Percentiles rank a stretch among this genome's conserved stretches.
phyloP scores from a whole-genome alignment of 2,797 vertebrate genomes.

The Xenentodon cancila region DNA sequence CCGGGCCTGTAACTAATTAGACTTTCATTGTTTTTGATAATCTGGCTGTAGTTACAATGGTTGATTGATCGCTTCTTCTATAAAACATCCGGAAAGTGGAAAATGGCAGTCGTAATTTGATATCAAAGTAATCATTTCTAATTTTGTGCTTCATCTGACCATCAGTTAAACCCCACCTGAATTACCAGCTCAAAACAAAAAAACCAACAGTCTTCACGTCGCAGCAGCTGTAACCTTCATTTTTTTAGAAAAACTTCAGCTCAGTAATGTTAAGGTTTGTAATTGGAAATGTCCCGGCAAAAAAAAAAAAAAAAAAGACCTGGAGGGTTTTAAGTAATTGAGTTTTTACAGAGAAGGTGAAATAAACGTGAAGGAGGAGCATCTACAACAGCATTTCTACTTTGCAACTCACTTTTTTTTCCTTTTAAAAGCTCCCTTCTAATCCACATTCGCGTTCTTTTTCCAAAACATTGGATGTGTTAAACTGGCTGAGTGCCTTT shows the following conservation, averaged over 20 bases:
- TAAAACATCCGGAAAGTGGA: not conserved
- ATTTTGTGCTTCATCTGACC: too few relatives aligned
- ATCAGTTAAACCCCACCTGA: too few relatives aligned
- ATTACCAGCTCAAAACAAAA: too few relatives aligned
- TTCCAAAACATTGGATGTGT: not conserved
- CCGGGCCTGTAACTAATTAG: constrained; percentile 1
- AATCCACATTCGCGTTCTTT: not conserved
- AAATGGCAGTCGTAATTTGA: not conserved
- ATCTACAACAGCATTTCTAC: not conserved
- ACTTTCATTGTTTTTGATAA: not conserved
- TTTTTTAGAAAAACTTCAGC: too few relatives aligned
- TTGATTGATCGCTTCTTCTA: constrained; percentile 1
- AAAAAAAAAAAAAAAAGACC: not conserved
- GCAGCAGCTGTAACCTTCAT: too few relatives aligned
- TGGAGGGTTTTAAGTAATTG: not conserved
- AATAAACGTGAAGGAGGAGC: too few relatives aligned
- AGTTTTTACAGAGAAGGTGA: not conserved
- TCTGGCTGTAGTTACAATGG: not conserved
- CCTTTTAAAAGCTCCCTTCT: not conserved
- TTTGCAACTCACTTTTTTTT: constrained; percentile 1
- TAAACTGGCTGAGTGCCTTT: constrained; percentile 8
- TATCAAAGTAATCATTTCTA: not conserved
- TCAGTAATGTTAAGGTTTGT: not conserved
- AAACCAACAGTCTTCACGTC: too few relatives aligned
- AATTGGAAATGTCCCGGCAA: not conserved